Evolutionary conservation across 2,113 vertebrate genomes (phyloP).

Genomic region (Atrichornis clamosus): DNA sequence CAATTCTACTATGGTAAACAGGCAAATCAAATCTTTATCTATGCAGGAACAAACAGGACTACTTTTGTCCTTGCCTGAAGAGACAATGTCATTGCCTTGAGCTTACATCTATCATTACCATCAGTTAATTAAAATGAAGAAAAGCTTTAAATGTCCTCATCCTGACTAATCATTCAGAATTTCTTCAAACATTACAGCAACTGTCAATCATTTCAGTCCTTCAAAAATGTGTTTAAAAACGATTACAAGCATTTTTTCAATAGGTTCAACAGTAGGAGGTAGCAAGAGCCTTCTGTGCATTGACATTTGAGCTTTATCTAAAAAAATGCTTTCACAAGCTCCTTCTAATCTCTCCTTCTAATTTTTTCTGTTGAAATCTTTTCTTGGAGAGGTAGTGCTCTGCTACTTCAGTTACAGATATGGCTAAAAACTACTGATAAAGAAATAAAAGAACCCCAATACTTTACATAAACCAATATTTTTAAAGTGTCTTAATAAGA

Average conservation of each 20-base stretch:
- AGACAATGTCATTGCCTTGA: constrained; percentile 54
- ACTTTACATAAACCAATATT: background rate
- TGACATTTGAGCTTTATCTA: constrained; percentile 37
- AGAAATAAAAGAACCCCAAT: background rate
- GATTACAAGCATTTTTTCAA: background rate
- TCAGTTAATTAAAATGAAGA: constrained; percentile 62
- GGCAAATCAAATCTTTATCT: constrained; percentile 55
- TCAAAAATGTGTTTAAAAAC: background rate
- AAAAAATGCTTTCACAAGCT: background rate
- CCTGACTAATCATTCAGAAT: constrained; percentile 50
- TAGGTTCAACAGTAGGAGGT: background rate
- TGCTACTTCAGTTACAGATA: background rate
- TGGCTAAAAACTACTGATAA: background rate
- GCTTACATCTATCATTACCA: constrained; percentile 61
- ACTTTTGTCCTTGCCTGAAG: constrained; percentile 70
- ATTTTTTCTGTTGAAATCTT: background rate
- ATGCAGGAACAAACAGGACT: constrained; percentile 60
- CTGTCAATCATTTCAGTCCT: constrained; percentile 22
- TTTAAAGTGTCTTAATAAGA: background rate
- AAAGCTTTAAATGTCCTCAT: constrained; percentile 26
- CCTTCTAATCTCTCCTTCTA: background rate
- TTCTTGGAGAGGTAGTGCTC: background rate
- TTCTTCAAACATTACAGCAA: constrained; percentile 15
- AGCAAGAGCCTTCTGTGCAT: background rate
- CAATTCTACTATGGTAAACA: constrained; percentile 45